Percentiles rank a stretch among this genome's conserved stretches.
phyloP scores from a whole-genome alignment of 2,888 invertebrate genomes.

The Heliconius cydno region DNA sequence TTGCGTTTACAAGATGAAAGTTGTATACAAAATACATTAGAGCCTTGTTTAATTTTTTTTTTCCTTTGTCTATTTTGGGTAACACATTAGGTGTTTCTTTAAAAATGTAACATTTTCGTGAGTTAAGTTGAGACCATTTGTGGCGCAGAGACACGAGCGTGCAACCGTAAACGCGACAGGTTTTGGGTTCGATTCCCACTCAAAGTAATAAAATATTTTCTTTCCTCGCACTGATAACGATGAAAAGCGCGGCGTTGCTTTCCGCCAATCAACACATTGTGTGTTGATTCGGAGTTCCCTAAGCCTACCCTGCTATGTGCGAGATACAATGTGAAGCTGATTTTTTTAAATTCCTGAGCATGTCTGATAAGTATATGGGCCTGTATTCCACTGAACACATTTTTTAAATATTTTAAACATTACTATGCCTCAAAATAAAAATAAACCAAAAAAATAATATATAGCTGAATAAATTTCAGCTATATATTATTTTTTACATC shows the following conservation, averaged over 20 bases:
- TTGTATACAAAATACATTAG: not conserved
- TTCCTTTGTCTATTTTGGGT: not conserved
- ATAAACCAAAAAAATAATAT: too few species aligned
- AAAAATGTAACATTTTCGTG: not conserved
- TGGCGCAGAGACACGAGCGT: not conserved
- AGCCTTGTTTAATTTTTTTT: not conserved
- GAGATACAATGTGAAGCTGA: too few species aligned
- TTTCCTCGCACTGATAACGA: not conserved
- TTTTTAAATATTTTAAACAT: too few species aligned
- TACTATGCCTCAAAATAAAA: too few species aligned
- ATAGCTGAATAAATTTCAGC: too few species aligned
- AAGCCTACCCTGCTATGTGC: too few species aligned
- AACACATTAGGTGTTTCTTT: not conserved
- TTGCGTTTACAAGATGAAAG: slow-evolving; percentile 22
- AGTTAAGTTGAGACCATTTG: too few species aligned
- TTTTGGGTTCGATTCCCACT: not conserved
- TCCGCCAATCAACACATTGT: not conserved
- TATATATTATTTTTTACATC: too few species aligned
- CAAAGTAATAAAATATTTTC: not conserved
- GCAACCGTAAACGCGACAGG: not conserved
- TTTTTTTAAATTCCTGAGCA: too few species aligned
- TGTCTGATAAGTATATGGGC: too few species aligned
- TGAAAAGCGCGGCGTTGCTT: not conserved
- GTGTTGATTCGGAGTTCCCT: too few species aligned
- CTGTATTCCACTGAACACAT: too few species aligned